phyloP scores from a whole-genome alignment of 2,113 vertebrate genomes.

The Meleagris gallopavo region DNA sequence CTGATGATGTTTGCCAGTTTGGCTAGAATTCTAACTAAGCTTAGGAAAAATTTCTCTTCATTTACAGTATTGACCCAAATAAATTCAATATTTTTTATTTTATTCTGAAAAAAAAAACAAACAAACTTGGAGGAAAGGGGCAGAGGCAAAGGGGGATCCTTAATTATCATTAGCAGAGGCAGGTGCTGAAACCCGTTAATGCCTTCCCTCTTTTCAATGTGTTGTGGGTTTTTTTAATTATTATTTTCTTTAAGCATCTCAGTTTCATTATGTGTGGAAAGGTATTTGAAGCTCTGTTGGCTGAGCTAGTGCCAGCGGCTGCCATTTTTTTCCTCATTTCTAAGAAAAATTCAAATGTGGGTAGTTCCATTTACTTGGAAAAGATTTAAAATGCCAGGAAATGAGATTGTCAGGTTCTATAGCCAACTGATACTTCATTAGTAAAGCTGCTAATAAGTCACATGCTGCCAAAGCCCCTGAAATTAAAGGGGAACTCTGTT shows the following conservation, averaged over 20 bases:
- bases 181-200: background rate
- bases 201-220: background rate
- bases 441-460: background rate
- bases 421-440: background rate
- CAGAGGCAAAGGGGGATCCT: background rate
- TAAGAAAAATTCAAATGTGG: background rate
- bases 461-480: background rate
- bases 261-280: background rate
- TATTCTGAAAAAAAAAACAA: background rate
- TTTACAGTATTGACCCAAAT: background rate
- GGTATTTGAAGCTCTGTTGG: background rate
- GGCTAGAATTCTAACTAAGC: background rate
- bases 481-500: background rate
- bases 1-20: background rate
- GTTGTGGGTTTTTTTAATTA: background rate
- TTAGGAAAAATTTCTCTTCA: background rate
- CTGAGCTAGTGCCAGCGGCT: background rate
- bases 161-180: background rate
- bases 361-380: background rate
- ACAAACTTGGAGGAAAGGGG: background rate
- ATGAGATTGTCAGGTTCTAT: background rate
- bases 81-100: background rate
- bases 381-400: background rate
- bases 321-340: background rate
- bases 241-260: background rate